These are phyloP conservation scores for Gandaritis pyraliata DNA, from an alignment of 2,888 invertebrate species.

Conservation along the genomic window DNA sequence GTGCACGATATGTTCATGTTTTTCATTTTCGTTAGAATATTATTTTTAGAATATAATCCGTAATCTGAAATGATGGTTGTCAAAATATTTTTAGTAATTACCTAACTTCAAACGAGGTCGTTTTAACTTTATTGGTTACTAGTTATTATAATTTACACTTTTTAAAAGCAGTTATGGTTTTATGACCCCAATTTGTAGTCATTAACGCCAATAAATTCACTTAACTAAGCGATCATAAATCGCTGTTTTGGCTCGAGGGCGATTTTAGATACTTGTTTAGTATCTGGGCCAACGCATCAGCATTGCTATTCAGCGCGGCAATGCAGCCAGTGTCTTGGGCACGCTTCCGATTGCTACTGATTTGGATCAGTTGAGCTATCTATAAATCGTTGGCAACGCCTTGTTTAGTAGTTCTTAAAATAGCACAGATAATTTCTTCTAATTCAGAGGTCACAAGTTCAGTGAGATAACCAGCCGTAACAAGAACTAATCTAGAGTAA, in stretches of 20 bases:
- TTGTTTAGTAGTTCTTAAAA: slow-evolving; percentile 26
- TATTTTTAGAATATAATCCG: not conserved
- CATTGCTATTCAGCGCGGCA: too few relatives aligned
- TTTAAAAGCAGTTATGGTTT: slow-evolving; percentile 33
- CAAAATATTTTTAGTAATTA: slow-evolving; percentile 4
- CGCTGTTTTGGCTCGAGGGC: slow-evolving; percentile 24
- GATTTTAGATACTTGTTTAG: slow-evolving; percentile 15
- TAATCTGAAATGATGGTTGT: slow-evolving; percentile 11
- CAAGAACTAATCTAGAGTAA: slow-evolving; percentile 75
- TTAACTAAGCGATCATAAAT: slow-evolving; percentile 34
- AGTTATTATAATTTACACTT: slow-evolving; percentile 27
- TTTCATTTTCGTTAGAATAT: slow-evolving; percentile 5
- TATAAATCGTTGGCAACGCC: too few relatives aligned
- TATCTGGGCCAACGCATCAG: too few relatives aligned
- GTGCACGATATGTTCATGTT: slow-evolving; percentile 31
- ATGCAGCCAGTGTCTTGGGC: too few relatives aligned
- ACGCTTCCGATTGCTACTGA: too few relatives aligned
- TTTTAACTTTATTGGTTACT: slow-evolving; percentile 15
- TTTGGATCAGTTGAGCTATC: too few relatives aligned
- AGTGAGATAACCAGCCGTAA: slow-evolving; percentile 61
- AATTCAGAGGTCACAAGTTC: slow-evolving; percentile 44
- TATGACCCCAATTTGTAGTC: slow-evolving; percentile 40
- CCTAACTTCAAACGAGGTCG: not conserved
- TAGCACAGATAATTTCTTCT: slow-evolving; percentile 39
- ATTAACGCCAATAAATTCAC: slow-evolving; percentile 40